phyloP scores from a whole-genome alignment of 2,797 vertebrate species.

The Hypotaenidia okinawae region DNA sequence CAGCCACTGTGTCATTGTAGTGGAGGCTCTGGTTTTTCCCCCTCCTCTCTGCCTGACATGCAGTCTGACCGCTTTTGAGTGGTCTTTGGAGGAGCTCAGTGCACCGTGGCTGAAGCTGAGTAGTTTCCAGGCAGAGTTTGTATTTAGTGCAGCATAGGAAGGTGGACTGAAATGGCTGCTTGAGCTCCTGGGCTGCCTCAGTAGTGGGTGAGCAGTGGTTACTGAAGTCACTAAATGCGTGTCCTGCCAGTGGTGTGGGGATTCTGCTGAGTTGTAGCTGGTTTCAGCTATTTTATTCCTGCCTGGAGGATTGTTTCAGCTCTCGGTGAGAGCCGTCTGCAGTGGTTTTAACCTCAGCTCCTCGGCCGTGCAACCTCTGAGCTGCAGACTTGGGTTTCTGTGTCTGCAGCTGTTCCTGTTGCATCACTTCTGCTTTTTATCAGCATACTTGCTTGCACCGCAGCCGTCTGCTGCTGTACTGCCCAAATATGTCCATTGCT shows the following conservation, averaged over 20 bases:
- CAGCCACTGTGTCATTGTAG: not conserved
- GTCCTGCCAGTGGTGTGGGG: not conserved
- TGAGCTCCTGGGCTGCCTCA: not conserved
- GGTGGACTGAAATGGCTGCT: slow-evolving; percentile 1
- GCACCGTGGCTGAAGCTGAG: not conserved
- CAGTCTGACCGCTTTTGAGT: not conserved
- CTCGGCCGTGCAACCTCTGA: not conserved
- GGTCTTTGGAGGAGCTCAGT: not conserved
- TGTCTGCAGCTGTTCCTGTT: slow-evolving; percentile 5
- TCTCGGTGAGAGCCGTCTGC: not conserved
- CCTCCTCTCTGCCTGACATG: not conserved
- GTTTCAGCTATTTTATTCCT: not conserved
- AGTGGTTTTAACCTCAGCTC: not conserved
- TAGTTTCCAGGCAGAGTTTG: not conserved
- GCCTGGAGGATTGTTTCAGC: not conserved
- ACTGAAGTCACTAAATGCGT: not conserved
- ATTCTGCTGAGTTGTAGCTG: not conserved
- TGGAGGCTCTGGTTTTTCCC: not conserved
- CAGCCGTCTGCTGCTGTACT: not conserved
- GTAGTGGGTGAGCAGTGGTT: not conserved
- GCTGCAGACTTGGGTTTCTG: not conserved
- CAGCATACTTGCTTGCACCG: not conserved
- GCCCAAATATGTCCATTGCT: not conserved
- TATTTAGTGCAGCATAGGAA: slow-evolving; percentile 6
- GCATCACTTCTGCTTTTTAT: slow-evolving; percentile 43